These are phyloP conservation scores for Baccha elongata DNA, from an alignment of 2,888 invertebrate genomes.

Conservation along the genomic window DNA sequence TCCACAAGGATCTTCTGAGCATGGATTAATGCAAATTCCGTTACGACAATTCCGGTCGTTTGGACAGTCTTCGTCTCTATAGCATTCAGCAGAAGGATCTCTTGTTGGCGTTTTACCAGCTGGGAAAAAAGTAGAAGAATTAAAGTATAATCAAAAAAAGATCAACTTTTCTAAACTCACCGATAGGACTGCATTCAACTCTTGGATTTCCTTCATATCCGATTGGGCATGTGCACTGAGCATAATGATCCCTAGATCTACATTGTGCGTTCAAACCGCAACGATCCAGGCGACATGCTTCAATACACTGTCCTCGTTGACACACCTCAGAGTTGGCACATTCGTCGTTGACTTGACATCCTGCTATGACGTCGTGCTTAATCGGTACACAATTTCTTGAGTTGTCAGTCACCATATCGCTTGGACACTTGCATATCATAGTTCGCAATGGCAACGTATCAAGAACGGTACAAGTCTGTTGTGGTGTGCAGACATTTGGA, in stretches of 20 bases:
- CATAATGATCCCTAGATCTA: constrained; percentile 88
- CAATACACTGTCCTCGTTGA: constrained; percentile 88
- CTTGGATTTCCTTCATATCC: constrained; percentile 91
- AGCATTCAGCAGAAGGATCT: constrained; percentile 86
- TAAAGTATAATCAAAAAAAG: no score
- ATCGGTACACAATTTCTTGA: constrained; percentile 88
- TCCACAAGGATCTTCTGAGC: constrained; percentile 88
- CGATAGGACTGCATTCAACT: constrained; percentile 86
- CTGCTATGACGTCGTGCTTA: constrained; percentile 83
- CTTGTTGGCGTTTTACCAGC: constrained; percentile 78
- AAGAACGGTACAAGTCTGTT: constrained; percentile 90
- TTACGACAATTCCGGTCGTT: constrained; percentile 89
- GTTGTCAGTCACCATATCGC: constrained; percentile 89
- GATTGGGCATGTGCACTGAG: constrained; percentile 90
- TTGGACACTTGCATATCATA: constrained; percentile 93
- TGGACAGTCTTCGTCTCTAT: constrained; percentile 89
- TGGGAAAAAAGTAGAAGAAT: constrained; percentile 41
- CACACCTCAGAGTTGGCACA: constrained; percentile 90
- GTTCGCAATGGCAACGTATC: constrained; percentile 92
- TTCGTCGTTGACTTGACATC: constrained; percentile 89
- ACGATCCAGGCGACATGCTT: constrained; percentile 89
- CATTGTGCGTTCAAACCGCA: constrained; percentile 94
- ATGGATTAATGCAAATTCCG: constrained; percentile 91
- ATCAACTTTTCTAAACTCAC: constrained; percentile 80
- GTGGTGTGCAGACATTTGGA: constrained; percentile 88